Percentiles rank a stretch among this genome's conserved stretches.
Evolutionary conservation across 2,888 invertebrate species (phyloP).

Genomic region (Cosmopolites sordidus): DNA sequence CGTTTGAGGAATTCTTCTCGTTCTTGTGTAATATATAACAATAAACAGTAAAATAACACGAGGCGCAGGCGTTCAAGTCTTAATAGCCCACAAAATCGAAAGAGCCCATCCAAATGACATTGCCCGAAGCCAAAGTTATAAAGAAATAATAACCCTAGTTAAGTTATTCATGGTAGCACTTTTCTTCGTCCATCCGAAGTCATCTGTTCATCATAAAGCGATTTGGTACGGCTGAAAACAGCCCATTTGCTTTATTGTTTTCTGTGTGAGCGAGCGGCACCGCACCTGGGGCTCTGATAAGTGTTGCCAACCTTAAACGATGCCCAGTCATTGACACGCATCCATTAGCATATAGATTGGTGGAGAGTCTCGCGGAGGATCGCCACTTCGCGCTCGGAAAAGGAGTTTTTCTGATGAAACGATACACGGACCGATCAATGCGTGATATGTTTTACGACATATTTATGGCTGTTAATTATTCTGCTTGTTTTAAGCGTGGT

Average conservation of each 20-base stretch:
- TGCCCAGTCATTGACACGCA: conserved; percentile 37
- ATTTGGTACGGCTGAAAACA: conserved; percentile 34
- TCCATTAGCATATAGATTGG: conserved; percentile 50
- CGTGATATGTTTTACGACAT: conserved; percentile 41
- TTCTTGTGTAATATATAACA: no score
- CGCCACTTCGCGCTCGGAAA: conserved; percentile 23
- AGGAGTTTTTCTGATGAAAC: conserved; percentile 39
- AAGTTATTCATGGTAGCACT: conserved; percentile 35
- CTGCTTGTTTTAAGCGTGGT: conserved; percentile 33
- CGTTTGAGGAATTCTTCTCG: no score
- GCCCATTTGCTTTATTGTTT: conserved; percentile 35
- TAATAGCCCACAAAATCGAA: no score
- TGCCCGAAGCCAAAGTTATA: conserved; percentile 17
- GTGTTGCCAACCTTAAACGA: conserved; percentile 45
- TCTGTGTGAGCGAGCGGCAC: conserved; percentile 17
- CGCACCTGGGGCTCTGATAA: conserved; percentile 36
- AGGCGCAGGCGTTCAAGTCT: no score
- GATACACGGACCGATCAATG: conserved; percentile 39
- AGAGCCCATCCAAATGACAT: no score
- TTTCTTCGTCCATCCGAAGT: conserved; percentile 25
- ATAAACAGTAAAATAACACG: no score
- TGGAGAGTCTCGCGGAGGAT: conserved; percentile 31
- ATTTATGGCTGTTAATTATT: conserved; percentile 47
- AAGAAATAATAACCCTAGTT: conserved; percentile 30
- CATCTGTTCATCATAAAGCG: conserved; percentile 33